Evolutionary conservation across 2,797 vertebrate species (phyloP), one percentile per base, ranked within the genome.

Genomic region (Falco berigora): DNA sequence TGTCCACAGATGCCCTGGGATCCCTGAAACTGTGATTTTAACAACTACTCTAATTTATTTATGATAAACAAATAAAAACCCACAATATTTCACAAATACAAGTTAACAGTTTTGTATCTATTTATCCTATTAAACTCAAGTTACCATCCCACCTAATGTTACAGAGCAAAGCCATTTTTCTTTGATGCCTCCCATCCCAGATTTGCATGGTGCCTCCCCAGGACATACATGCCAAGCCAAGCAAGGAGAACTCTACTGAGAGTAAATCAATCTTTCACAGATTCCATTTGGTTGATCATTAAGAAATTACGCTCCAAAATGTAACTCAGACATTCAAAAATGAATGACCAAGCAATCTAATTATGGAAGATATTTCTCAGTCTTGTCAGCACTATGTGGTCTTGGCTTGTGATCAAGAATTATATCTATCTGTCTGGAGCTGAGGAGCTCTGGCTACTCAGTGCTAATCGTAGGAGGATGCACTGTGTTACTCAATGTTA

Each of bases 301-400:
- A 96, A 87, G 86, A 88, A 91, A 96, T 92, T 87, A 86, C 13
- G 30, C 78, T 93, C 81, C 64, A 85, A 96, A 96, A 91, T 27
- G 61, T 86, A 86, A 92, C 92, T 95, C 88, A 95, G 94, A 95
- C 92, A 52, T 89, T 88, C 88, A 97, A 95, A 97, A 97, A 96
- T 83, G 84, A 97, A 96, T 91, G 93, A 96, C 93, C 90, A 94
- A 96, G 95, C 95, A 96, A 96, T 95, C 94, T 96, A 97, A 97
- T 97, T 97, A 95, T 87, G 95, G 96, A 91, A 96, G 94, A 93
- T 94, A 96, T 91, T 97, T 96, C 93, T 97, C 94, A 93, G 86
- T 93, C 96, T 95, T 92, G 95, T 95, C 96, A 97, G 92, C 94
- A 96, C 93, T 96, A 96, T 97, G 94, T 80, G 88, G 90, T 93